phyloP scores from a whole-genome alignment of 2,113 vertebrate genomes.

The Bujurquina vittata region DNA sequence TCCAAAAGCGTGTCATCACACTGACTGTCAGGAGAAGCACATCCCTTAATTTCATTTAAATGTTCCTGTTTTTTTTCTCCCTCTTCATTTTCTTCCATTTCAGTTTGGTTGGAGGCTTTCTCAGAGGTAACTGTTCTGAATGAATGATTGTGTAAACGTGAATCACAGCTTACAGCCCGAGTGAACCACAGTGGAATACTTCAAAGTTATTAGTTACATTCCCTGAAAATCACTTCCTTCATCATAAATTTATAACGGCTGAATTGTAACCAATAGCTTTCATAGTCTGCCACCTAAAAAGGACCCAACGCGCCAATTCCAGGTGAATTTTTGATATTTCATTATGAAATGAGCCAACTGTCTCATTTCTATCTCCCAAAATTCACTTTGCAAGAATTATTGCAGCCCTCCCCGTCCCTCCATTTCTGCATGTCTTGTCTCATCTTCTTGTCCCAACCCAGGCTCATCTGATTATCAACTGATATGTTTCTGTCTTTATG shows the following conservation, averaged over 20 bases:
- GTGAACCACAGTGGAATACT: constrained; percentile 50
- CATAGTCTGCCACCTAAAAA: constrained; percentile 37
- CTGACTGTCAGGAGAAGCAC: constrained; percentile 63
- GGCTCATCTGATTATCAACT: constrained; percentile 32
- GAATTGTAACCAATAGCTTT: constrained; percentile 62
- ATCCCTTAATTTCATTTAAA: constrained; percentile 63
- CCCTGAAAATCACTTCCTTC: constrained; percentile 39
- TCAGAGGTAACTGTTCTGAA: constrained; percentile 41
- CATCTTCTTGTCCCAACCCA: constrained; percentile 21
- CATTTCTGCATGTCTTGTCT: neutral
- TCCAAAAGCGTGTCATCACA: constrained; percentile 74
- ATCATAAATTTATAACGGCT: constrained; percentile 48
- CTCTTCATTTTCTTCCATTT: constrained; percentile 32
- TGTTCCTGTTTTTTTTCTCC: constrained; percentile 55
- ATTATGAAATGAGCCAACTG: constrained; percentile 45
- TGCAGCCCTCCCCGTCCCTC: neutral
- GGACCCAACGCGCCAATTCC: constrained; percentile 46
- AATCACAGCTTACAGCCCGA: constrained; percentile 44
- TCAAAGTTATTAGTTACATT: constrained; percentile 37
- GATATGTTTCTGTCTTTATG: constrained; percentile 29
- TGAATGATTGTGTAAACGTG: constrained; percentile 54
- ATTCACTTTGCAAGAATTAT: constrained; percentile 47
- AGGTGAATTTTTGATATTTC: constrained; percentile 54
- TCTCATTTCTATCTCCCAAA: constrained; percentile 40
- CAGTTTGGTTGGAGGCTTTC: constrained; percentile 35